Base-by-base conservation (phyloP, 2,797 vertebrate genomes). In the Brachyalestes nurse region DNA sequence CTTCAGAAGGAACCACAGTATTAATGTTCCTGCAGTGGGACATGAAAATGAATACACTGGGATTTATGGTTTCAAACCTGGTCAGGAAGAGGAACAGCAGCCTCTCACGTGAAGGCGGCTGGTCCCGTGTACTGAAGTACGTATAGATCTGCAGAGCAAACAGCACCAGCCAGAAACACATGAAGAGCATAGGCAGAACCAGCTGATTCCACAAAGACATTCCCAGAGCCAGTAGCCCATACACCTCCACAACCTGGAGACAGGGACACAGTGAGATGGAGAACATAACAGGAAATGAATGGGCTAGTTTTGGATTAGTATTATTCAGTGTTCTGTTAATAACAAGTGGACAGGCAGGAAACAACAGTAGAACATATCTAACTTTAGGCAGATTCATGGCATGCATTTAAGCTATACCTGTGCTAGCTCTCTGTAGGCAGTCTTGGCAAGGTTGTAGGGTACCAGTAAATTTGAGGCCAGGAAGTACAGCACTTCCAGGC, bases 181-280 rank as follows among this genome's bases (percentile, higher is more conserved):
- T 99, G 90, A 99, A 99, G 66, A 99, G 96, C 69, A 99, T 97
- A 0, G 98, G 98, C 85, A 99, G 96, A 0, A 99, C 97, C 84
- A 99, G 95, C 89, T 99, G 97, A 92, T 99, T 99, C 98, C 98
- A 99, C 34, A 99, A 91, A 84, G 97, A 99, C 97, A 99, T 99
- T 34, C 97, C 98, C 89, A 99, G 87, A 13, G 98, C 97, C 34
- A 99, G 93, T 78, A 99, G 95, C 40, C 97, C 98, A 3, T 99
- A 99, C 1, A 99, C 97, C 80, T 99, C 97, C 86, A 99, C 97
- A 81, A 99, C 97, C 98, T 99, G 88, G 13, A 45, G 25, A 67
- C 10, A 53, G 1, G 72, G 19, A 62, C 10, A 17, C 0, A 69
- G 9, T 66, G 0, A 78, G 67, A 38, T 60, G 69, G 28, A 72